Conservation (phyloP, 2,797 vertebrate species). For the Chrysolophus pictus region DNA sequence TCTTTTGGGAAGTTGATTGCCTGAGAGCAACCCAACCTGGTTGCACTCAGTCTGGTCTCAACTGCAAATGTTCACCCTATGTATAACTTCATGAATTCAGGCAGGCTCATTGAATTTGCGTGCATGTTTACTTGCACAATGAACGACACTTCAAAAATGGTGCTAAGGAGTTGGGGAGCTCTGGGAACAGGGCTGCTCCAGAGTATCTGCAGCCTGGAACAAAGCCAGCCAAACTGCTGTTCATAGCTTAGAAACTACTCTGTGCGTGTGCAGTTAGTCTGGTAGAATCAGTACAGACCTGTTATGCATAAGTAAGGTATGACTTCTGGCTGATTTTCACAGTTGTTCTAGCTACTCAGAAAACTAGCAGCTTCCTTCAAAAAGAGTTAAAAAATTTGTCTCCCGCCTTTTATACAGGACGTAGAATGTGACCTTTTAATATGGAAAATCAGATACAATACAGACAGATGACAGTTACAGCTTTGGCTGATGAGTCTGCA, state of each 20-base stretch:
- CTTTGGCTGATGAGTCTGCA: not conserved
- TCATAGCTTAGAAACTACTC: not conserved
- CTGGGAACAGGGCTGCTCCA: not conserved
- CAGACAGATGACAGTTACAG: not conserved
- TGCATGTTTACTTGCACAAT: not conserved
- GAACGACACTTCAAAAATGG: not conserved
- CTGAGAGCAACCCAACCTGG: not conserved
- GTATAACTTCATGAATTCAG: not conserved
- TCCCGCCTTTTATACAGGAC: accelerated
- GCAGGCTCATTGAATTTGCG: not conserved
- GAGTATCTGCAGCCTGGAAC: not conserved
- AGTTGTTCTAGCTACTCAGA: not conserved
- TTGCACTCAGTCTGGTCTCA: not conserved
- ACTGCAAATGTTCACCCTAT: accelerated
- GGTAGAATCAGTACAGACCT: not conserved
- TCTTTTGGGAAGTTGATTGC: not conserved
- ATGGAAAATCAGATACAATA: not conserved
- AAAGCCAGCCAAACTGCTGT: not conserved
- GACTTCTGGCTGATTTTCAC: not conserved
- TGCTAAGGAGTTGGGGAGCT: not conserved
- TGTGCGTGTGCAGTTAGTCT: not conserved
- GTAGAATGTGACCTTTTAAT: not conserved
- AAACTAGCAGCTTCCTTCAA: not conserved
- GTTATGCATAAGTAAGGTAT: not conserved
- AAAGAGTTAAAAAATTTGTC: not conserved